Conservation (phyloP, 2,113 vertebrate genomes). For the Lagopus muta region DNA sequence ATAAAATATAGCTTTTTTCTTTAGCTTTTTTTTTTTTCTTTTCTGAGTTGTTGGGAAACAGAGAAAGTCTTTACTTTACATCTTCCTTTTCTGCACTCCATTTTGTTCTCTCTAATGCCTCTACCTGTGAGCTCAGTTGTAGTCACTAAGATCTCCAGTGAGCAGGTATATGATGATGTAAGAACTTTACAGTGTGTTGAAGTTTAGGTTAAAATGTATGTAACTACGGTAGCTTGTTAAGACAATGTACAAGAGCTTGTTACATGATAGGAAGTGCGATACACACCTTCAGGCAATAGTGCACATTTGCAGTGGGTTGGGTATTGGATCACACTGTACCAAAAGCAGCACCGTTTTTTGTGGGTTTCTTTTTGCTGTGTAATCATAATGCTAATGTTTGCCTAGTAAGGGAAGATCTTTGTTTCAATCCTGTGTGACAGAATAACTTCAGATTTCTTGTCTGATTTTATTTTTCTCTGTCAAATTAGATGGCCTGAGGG, state of each 20-base stretch:
- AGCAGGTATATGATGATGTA: neutral
- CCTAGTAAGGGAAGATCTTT: neutral
- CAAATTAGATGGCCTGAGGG: neutral
- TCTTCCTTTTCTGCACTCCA: neutral
- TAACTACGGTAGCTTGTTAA: neutral
- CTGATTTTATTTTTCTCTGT: neutral
- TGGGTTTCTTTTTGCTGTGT: neutral
- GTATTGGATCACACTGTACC: neutral
- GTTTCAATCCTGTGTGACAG: neutral
- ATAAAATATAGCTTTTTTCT: no score
- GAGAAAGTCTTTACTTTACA: neutral
- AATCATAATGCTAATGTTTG: neutral
- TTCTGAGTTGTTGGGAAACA: neutral
- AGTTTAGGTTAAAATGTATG: neutral
- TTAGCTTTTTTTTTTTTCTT: neutral
- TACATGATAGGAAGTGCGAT: neutral
- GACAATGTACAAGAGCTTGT: neutral
- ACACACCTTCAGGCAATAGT: neutral
- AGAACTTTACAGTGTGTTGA: neutral
- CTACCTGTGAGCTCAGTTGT: neutral
- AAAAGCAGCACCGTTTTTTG: neutral
- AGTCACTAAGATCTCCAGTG: neutral
- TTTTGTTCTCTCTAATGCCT: neutral
- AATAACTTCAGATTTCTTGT: neutral
- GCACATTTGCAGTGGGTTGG: neutral